phyloP scores from a whole-genome alignment of 2,888 invertebrate species.

The Cloeon dipterum region DNA sequence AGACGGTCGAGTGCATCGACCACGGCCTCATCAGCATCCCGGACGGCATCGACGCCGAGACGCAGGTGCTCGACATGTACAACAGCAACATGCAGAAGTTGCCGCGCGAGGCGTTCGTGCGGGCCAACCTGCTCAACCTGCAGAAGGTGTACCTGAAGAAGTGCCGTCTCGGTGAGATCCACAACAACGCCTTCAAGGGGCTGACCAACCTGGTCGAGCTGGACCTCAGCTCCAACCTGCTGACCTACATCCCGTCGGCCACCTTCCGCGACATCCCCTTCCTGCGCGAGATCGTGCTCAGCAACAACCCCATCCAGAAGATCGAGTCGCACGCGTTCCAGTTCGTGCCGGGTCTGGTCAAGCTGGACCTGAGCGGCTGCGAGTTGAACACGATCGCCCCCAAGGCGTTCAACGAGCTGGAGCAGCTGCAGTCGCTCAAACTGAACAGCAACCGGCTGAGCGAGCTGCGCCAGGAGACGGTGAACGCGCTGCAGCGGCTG shows the following conservation, averaged over 20 bases:
- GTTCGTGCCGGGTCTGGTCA: slow-evolving; percentile 11
- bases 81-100: slow-evolving; percentile 17
- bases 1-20: slow-evolving; percentile 68
- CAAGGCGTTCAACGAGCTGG: slow-evolving; percentile 15
- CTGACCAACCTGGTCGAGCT: slow-evolving; percentile 18
- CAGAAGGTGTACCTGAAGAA: slow-evolving; percentile 17
- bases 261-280: slow-evolving; percentile 15
- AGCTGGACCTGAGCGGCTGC: slow-evolving; percentile 15
- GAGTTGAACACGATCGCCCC: slow-evolving; percentile 14
- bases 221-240: slow-evolving; percentile 17
- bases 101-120: slow-evolving; percentile 16
- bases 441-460: slow-evolving; percentile 17
- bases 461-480: slow-evolving; percentile 44
- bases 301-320: slow-evolving; percentile 14
- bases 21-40: slow-evolving; percentile 56
- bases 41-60: slow-evolving; percentile 54
- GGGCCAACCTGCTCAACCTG: slow-evolving; percentile 17
- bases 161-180: slow-evolving; percentile 16
- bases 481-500: slow-evolving; percentile 40
- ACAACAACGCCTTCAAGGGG: slow-evolving; percentile 16
- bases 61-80: slow-evolving; percentile 22
- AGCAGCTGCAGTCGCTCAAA: slow-evolving; percentile 13
- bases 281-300: slow-evolving; percentile 15
- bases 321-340: slow-evolving; percentile 14
- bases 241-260: slow-evolving; percentile 15